Evolutionary conservation across 1,140 invertebrate species (phyloP).

Genomic region (Pararge aegeria): DNA sequence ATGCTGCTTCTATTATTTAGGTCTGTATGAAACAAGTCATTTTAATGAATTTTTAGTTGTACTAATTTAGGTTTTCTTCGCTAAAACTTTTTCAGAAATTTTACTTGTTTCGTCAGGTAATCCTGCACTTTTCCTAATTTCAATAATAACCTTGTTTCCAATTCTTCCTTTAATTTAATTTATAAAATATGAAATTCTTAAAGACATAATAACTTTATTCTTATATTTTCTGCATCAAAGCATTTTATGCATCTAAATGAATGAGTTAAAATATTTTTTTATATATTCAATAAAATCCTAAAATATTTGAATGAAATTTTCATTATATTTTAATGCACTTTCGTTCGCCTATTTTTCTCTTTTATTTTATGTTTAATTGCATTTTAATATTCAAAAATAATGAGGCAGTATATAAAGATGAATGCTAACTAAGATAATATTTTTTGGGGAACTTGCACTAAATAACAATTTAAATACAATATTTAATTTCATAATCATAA

Average conservation of each 20-base stretch:
- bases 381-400: slow-evolving; percentile 60
- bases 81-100: slow-evolving; percentile 28
- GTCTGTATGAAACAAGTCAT: slow-evolving; percentile 48
- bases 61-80: slow-evolving; percentile 16
- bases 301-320: slow-evolving; percentile 48
- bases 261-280: slow-evolving; percentile 36
- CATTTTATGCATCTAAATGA: slow-evolving; percentile 52
- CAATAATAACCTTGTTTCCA: slow-evolving; percentile 51
- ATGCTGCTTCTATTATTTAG: slow-evolving; percentile 74
- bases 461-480: slow-evolving; percentile 59
- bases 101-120: slow-evolving; percentile 50
- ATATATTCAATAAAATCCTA: slow-evolving; percentile 36
- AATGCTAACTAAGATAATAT: slow-evolving; percentile 59
- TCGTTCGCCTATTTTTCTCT: slow-evolving; percentile 61
- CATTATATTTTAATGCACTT: slow-evolving; percentile 56
- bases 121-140: slow-evolving; percentile 45
- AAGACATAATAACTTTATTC: slow-evolving; percentile 25
- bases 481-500: slow-evolving; percentile 64
- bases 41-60: slow-evolving; percentile 43
- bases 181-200: slow-evolving; percentile 30
- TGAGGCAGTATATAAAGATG: slow-evolving; percentile 64
- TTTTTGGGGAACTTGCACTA: slow-evolving; percentile 65
- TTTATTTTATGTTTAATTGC: slow-evolving; percentile 56
- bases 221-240: slow-evolving; percentile 30
- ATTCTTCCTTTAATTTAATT: slow-evolving; percentile 51